Evolutionary conservation across 2,113 vertebrate species (phyloP), one percentile per base, ranked within the genome.

Genomic region (Sisor rabdophorus): DNA sequence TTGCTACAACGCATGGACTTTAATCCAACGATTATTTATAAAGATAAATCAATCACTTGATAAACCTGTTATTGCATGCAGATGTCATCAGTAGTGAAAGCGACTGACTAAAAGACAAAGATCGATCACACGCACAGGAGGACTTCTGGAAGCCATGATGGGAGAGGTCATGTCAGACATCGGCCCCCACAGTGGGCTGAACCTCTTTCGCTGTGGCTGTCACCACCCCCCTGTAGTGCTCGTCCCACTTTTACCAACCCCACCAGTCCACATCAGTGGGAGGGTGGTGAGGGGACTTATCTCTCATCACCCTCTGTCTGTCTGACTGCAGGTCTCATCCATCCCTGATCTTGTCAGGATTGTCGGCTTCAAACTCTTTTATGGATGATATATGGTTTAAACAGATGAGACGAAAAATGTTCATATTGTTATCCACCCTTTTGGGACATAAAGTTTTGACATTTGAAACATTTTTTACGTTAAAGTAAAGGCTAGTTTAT

Each of bases 121-220:
- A 73, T 67, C 55, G 68, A 79, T 47, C 71, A 70, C 52, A 79
- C 26, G 44, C 58, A 68, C 68, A 71, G 28, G 52, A 52, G 59
- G 65, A 85, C 79, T 26, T 58, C 59, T 53, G 54, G 81, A 68
- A 65, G 76, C 81, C 79, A 89, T 86, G 83, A 79, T 92, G 91
- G 87, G 89, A 89, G 92, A 88, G 92, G 91, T 92, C 89, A 86
- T 93, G 91, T 93, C 93, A 95, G 91, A 94, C 92, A 95, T 93
- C 91, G 88, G 84, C 93, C 89, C 91, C 88, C 90, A 89, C 89
- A 88, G 92, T 76, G 89, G 86, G 89, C 85, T 77, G 88, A 88
- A 88, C 90, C 91, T 93, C 89, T 91, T 87, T 87, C 85, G 80
- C 73, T 87, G 90, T 91, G 89, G 83, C 89, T 92, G 89, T 95